Percentiles rank a stretch among this genome's conserved stretches.
Evolutionary conservation across 2,888 invertebrate genomes (phyloP).

Genomic region (Drosophila meridiana): DNA sequence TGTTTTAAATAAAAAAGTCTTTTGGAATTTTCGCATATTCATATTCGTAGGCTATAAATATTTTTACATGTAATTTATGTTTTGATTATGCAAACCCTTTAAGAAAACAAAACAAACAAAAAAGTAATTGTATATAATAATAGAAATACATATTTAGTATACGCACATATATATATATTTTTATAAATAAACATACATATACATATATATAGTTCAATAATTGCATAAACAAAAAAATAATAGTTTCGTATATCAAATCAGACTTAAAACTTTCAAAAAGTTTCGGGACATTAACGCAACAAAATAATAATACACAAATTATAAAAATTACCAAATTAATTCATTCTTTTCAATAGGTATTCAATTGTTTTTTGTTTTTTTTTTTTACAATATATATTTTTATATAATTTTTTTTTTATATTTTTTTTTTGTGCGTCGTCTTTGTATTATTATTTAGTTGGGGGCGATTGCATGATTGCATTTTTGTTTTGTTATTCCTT

Average conservation of each 20-base stretch:
- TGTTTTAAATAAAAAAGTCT: slow-evolving; percentile 58
- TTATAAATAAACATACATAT: slow-evolving; percentile 2
- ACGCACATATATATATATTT: slow-evolving; percentile 1
- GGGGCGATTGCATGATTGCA: slow-evolving; percentile 8
- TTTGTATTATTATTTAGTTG: slow-evolving; percentile 25
- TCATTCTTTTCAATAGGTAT: background rate
- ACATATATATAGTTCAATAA: slow-evolving; percentile 2
- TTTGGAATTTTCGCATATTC: slow-evolving; percentile 68
- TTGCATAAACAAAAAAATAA: slow-evolving; percentile 14
- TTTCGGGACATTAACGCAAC: slow-evolving; percentile 32
- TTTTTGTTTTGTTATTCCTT: background rate
- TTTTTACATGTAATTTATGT: slow-evolving; percentile 32
- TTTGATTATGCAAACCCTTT: slow-evolving; percentile 13
- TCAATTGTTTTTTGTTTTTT: slow-evolving; percentile 1
- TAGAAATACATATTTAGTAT: slow-evolving; percentile 13
- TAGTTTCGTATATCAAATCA: slow-evolving; percentile 34
- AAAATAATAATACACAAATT: slow-evolving; percentile 32
- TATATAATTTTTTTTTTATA: slow-evolving; percentile 2
- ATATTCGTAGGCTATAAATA: slow-evolving; percentile 57
- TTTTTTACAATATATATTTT: background rate
- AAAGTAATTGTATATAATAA: slow-evolving; percentile 1
- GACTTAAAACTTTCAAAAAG: slow-evolving; percentile 44
- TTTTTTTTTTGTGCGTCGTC: slow-evolving; percentile 14
- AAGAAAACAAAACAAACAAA: slow-evolving; percentile 11
- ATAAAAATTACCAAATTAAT: slow-evolving; percentile 7